A percentile compares a stretch with the other conserved stretches of the same genome.
phyloP scores from a whole-genome alignment of 2,888 invertebrate genomes.

The Smittia aterrima region DNA sequence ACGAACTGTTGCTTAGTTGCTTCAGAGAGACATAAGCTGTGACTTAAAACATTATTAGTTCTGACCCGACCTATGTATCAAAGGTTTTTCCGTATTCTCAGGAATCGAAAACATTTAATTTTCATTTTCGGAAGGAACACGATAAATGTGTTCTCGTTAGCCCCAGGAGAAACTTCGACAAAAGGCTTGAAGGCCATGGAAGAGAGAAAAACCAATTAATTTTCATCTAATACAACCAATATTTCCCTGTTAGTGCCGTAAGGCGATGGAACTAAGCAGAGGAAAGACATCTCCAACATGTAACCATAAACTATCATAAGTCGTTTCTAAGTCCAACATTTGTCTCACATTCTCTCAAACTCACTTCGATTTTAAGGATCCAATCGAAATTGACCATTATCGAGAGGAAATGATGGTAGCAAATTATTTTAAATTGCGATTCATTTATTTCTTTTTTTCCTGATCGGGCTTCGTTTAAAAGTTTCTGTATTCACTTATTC shows the following conservation, averaged over 20 bases:
- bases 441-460: background rate
- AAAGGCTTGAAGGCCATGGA: slow-evolving; percentile 25
- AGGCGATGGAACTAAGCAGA: background rate
- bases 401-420: background rate
- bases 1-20: no score
- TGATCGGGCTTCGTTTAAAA: no score
- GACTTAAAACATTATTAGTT: no score
- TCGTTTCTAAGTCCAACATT: slow-evolving; percentile 32
- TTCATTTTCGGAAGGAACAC: background rate
- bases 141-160: background rate
- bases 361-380: background rate
- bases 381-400: background rate
- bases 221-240: slow-evolving; percentile 35
- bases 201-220: slow-evolving; percentile 30
- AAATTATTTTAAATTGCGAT: slow-evolving; percentile 6
- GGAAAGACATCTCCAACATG: slow-evolving; percentile 18
- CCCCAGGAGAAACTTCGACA: background rate
- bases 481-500: no score
- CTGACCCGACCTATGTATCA: no score
- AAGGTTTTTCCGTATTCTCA: background rate
- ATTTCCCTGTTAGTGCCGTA: slow-evolving; percentile 32
- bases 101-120: slow-evolving; percentile 17
- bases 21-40: no score
- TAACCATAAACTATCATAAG: slow-evolving; percentile 37
- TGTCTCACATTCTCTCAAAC: slow-evolving; percentile 1